A percentile compares a stretch with the other conserved stretches of the same genome.
Evolutionary conservation across 2,888 invertebrate species (phyloP).

Genomic region (Oscheius sp.): DNA sequence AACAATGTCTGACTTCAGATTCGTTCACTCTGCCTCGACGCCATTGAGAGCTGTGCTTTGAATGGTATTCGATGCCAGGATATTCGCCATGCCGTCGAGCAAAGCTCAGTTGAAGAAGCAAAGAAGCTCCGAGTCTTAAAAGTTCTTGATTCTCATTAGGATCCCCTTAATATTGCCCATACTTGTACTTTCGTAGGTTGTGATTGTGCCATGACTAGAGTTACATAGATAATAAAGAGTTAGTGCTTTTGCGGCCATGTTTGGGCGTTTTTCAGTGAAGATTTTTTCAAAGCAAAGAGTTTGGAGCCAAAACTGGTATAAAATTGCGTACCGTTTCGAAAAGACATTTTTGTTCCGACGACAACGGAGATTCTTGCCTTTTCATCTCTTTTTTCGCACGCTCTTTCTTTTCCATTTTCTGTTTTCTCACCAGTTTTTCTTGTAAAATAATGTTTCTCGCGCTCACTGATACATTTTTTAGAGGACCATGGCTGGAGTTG

Average conservation of each 20-base stretch:
- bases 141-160: background rate
- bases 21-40: slow-evolving; percentile 14
- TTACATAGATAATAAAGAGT: background rate
- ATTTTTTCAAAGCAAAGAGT: too few relatives aligned
- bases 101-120: background rate
- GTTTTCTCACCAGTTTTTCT: background rate
- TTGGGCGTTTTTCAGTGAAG: too few relatives aligned
- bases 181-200: too few relatives aligned
- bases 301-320: too few relatives aligned
- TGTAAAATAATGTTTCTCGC: too few relatives aligned
- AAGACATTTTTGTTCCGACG: background rate
- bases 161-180: background rate
- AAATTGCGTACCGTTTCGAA: too few relatives aligned
- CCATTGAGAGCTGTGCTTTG: background rate
- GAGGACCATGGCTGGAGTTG: slow-evolving; percentile 39
- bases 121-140: background rate
- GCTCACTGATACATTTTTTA: background rate
- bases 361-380: background rate
- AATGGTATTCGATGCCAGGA: background rate
- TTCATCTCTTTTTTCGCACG: background rate
- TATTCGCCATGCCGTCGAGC: slow-evolving; percentile 1
- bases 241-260: background rate
- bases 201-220: too few relatives aligned
- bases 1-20: slow-evolving; percentile 6
- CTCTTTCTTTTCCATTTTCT: background rate